These are phyloP conservation scores for Dione juno DNA, from an alignment of 2,888 invertebrate genomes.

Conservation along the genomic window DNA sequence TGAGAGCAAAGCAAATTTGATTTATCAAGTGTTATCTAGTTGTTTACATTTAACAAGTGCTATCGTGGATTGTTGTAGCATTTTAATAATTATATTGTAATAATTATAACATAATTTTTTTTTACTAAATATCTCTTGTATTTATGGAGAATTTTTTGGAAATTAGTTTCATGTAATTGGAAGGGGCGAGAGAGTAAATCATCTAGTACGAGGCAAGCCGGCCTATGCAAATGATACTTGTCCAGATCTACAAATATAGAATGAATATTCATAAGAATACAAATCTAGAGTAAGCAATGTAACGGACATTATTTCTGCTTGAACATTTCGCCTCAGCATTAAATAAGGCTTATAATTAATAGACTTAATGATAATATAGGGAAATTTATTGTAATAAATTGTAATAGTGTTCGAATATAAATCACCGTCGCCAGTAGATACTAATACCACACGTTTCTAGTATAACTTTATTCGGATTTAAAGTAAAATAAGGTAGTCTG, in stretches of 20 bases:
- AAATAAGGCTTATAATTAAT: conserved; percentile 4
- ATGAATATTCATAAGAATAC: conserved; percentile 44
- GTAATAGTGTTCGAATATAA: background rate
- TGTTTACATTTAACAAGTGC: too few relatives aligned
- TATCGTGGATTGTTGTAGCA: too few relatives aligned
- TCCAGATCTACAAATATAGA: conserved; percentile 32
- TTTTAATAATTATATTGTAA: too few relatives aligned
- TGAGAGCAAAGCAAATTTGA: too few relatives aligned
- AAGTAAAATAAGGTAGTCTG: too few relatives aligned
- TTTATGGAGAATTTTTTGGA: too few relatives aligned
- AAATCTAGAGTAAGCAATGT: conserved; percentile 32
- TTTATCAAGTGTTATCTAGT: too few relatives aligned
- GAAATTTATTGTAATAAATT: conserved; percentile 22
- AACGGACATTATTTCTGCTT: conserved; percentile 26
- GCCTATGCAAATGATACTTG: conserved; percentile 37
- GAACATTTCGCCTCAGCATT: background rate
- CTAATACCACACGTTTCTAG: background rate
- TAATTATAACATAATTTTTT: too few relatives aligned
- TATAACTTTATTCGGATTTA: too few relatives aligned
- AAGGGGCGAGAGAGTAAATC: conserved; percentile 1
- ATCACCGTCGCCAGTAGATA: background rate
- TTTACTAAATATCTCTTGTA: too few relatives aligned
- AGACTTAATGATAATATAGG: conserved; percentile 7
- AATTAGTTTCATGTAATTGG: background rate
- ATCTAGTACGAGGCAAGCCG: conserved; percentile 22